These are phyloP conservation scores for Clusia tigrina DNA, from an alignment of 2,888 invertebrate genomes.

Conservation along the genomic window DNA sequence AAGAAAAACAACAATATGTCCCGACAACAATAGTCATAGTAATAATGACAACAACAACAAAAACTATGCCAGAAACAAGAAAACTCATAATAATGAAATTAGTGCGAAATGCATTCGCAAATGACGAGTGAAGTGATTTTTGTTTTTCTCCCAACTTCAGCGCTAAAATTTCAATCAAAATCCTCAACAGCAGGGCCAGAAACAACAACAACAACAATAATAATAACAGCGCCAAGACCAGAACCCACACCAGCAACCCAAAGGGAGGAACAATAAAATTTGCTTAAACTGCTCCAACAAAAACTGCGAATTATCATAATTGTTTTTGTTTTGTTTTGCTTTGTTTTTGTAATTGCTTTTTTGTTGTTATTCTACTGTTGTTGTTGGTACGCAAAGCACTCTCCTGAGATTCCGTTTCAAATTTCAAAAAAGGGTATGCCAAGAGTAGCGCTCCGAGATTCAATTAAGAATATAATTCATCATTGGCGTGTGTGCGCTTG, in stretches of 20 bases:
- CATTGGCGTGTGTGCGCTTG: neutral
- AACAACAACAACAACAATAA: neutral
- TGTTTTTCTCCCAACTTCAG: neutral
- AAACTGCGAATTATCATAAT: neutral
- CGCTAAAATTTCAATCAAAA: neutral
- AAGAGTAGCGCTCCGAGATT: neutral
- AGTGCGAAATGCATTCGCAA: neutral
- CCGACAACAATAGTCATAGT: too few relatives aligned
- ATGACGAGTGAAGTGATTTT: neutral
- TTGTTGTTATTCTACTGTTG: neutral
- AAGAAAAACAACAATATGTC: neutral
- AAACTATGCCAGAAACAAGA: neutral
- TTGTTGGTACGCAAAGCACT: too few relatives aligned
- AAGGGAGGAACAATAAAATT: neutral
- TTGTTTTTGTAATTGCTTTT: neutral
- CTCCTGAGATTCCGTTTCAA: too few relatives aligned
- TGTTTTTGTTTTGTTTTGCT: neutral
- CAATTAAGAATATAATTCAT: neutral
- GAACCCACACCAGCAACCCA: neutral
- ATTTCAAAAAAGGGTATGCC: too few relatives aligned
- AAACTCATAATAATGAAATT: neutral
- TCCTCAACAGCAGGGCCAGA: neutral
- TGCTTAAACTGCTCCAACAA: too few relatives aligned
- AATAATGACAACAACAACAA: neutral
- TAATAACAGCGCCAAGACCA: neutral